phyloP scores from a whole-genome alignment of 1,140 invertebrate genomes.

The Helicoverpa armigera region DNA sequence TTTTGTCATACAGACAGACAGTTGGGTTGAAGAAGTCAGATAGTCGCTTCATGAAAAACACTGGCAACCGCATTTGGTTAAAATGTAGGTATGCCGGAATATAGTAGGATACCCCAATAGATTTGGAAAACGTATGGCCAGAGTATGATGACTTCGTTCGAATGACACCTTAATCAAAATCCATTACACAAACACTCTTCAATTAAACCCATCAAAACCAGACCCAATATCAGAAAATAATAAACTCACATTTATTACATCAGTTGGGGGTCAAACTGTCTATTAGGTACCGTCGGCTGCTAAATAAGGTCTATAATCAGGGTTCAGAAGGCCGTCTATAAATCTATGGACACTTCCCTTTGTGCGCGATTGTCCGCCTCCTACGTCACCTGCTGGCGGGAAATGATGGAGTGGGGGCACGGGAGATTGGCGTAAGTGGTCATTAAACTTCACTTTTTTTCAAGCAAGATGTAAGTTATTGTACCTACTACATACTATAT shows the following conservation, averaged over 20 bases:
- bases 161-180: too few relatives aligned
- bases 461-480: too few relatives aligned
- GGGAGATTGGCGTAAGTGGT: not conserved
- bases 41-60: too few relatives aligned
- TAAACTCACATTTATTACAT: slow-evolving; percentile 14
- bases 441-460: too few relatives aligned
- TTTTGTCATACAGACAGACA: too few relatives aligned
- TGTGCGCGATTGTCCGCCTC: slow-evolving; percentile 39
- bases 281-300: slow-evolving; percentile 25
- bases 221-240: slow-evolving; percentile 11
- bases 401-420: not conserved
- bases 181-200: not conserved
- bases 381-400: slow-evolving; percentile 35
- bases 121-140: too few relatives aligned
- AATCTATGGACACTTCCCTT: slow-evolving; percentile 41
- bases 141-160: too few relatives aligned
- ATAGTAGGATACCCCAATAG: too few relatives aligned
- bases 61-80: too few relatives aligned
- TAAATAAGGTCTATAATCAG: slow-evolving; percentile 40
- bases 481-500: too few relatives aligned
- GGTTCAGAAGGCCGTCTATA: slow-evolving; percentile 40
- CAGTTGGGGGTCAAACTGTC: slow-evolving; percentile 26
- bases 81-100: too few relatives aligned
- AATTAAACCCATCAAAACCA: not conserved
- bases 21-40: too few relatives aligned